Conservation (phyloP, 2,888 invertebrate genomes). For the Melinaea marsaeus region DNA sequence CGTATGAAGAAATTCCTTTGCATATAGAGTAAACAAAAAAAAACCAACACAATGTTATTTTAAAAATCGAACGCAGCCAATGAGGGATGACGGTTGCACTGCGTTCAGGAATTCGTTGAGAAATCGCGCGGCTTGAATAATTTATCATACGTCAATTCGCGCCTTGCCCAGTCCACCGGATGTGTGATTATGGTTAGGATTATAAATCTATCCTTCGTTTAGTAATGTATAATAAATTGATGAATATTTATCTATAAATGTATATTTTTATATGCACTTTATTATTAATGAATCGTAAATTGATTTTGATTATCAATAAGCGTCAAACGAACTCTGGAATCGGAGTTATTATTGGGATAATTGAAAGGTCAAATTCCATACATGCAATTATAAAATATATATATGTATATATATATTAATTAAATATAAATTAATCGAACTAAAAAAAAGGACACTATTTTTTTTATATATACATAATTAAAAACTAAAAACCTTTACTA, state of each 20-base stretch:
- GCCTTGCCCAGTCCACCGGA: conserved; percentile 30
- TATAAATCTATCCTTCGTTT: neutral
- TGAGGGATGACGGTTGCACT: conserved; percentile 67
- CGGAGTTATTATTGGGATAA: too few relatives aligned
- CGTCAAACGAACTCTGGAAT: too few relatives aligned
- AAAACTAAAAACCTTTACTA: neutral
- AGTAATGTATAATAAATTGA: too few relatives aligned
- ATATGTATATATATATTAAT: too few relatives aligned
- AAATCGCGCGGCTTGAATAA: conserved; percentile 71
- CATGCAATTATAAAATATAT: too few relatives aligned
- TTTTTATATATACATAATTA: too few relatives aligned
- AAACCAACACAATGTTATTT: conserved; percentile 34
- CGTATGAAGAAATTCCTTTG: too few relatives aligned
- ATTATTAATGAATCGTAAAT: too few relatives aligned
- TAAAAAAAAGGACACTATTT: too few relatives aligned
- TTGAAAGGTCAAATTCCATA: too few relatives aligned
- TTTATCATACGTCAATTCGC: conserved; percentile 52
- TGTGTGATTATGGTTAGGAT: neutral
- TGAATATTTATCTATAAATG: neutral
- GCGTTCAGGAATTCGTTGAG: conserved; percentile 75
- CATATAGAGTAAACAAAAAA: neutral
- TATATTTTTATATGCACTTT: neutral
- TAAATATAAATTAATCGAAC: too few relatives aligned
- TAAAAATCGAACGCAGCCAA: conserved; percentile 61
- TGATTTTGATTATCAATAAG: too few relatives aligned